Evolutionary conservation across 2,113 vertebrate species (phyloP).

Genomic region (Poecilia latipinna): DNA sequence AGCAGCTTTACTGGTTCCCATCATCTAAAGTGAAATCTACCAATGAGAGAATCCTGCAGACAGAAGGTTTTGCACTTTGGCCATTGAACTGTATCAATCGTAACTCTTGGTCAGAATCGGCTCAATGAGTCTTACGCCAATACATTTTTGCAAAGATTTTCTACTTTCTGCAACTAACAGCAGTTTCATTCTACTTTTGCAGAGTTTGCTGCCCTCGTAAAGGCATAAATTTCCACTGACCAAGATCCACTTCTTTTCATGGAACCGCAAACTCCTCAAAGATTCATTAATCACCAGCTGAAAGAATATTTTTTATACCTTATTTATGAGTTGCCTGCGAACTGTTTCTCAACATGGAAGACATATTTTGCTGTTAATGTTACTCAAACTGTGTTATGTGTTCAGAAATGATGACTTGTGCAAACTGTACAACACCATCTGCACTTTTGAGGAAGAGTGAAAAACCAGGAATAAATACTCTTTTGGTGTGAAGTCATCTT

Average conservation of each 20-base stretch:
- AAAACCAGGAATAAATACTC: conserved; percentile 85
- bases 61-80: background rate
- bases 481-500: conserved; percentile 77
- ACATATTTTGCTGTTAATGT: conserved; percentile 68
- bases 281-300: conserved; percentile 76
- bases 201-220: conserved; percentile 82
- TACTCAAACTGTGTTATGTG: conserved; percentile 71
- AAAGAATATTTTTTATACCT: conserved; percentile 84
- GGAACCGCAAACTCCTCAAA: conserved; percentile 77
- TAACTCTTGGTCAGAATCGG: conserved; percentile 13
- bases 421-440: conserved; percentile 77
- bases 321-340: conserved; percentile 81
- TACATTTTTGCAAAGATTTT: background rate
- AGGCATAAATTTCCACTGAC: conserved; percentile 82
- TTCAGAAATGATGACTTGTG: conserved; percentile 76
- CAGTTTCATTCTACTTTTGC: conserved; percentile 66
- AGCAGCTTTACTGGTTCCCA: background rate
- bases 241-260: conserved; percentile 77
- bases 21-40: background rate
- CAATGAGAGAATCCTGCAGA: background rate
- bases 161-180: conserved; percentile 53
- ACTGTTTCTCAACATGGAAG: conserved; percentile 75
- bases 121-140: background rate
- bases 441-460: conserved; percentile 83
- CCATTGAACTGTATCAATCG: background rate